phyloP scores from a whole-genome alignment of 1,140 invertebrate species.

The Drosophila mauritiana region DNA sequence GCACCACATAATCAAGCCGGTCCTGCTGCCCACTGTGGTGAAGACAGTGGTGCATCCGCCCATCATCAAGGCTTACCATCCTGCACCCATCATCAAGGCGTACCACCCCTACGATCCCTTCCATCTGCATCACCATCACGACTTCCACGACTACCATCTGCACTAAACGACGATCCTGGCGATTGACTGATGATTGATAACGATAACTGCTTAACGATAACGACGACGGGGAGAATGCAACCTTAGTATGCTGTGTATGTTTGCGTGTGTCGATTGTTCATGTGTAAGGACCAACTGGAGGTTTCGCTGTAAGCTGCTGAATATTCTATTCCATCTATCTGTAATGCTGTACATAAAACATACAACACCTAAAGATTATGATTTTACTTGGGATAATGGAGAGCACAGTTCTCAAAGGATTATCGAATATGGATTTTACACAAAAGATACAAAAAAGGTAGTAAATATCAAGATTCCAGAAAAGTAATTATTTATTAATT shows the following conservation, averaged over 20 bases:
- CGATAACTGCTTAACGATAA: conserved; percentile 26
- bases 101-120: conserved; percentile 75
- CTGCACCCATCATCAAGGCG: conserved; percentile 72
- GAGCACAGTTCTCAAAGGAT: not conserved
- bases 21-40: conserved; percentile 72
- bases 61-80: conserved; percentile 78
- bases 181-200: conserved; percentile 33
- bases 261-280: conserved; percentile 39
- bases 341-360: conserved; percentile 42
- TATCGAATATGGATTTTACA: not conserved
- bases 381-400: not conserved
- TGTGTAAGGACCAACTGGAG: conserved; percentile 14
- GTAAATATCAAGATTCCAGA: not conserved
- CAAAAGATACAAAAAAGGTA: not conserved
- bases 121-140: conserved; percentile 73
- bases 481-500: too few species aligned
- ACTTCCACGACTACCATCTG: conserved; percentile 72
- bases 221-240: conserved; percentile 17
- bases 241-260: conserved; percentile 47
- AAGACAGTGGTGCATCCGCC: conserved; percentile 76
- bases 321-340: conserved; percentile 31
- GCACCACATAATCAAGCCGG: conserved; percentile 76
- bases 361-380: conserved; percentile 17
- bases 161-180: conserved; percentile 32
- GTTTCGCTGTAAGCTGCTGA: conserved; percentile 49